Evolutionary conservation across 2,113 vertebrate species (phyloP).

Genomic region (Elgaria multicarinata): DNA sequence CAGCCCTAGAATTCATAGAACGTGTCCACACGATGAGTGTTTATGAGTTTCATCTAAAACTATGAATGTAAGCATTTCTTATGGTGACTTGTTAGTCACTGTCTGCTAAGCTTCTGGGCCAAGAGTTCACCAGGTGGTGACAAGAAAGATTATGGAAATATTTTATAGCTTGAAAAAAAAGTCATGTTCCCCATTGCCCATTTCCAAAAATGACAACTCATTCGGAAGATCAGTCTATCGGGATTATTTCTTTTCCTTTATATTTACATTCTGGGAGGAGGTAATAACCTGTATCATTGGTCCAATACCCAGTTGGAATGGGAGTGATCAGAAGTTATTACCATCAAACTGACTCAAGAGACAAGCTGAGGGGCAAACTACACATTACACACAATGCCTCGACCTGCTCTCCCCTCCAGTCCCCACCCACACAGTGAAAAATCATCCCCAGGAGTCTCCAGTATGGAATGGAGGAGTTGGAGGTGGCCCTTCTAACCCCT

Average conservation of each 20-base stretch:
- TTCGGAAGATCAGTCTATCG: neutral
- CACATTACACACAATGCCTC: neutral
- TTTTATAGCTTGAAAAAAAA: neutral
- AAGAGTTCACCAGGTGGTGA: neutral
- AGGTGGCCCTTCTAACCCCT: too few relatives aligned
- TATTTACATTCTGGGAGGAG: neutral
- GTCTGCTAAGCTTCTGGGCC: neutral
- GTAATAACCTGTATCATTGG: neutral
- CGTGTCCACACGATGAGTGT: neutral
- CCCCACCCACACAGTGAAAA: neutral
- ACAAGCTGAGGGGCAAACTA: constrained; percentile 2
- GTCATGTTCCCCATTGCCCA: neutral
- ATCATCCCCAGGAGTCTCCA: neutral
- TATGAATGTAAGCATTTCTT: neutral
- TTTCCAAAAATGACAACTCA: neutral
- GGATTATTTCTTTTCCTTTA: neutral
- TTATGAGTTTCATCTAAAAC: constrained; percentile 19
- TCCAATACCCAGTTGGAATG: neutral
- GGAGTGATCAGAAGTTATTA: neutral
- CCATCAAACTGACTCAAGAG: neutral
- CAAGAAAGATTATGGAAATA: neutral
- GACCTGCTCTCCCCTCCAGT: neutral
- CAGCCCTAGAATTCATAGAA: neutral
- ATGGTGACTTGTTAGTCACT: neutral
- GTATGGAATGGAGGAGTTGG: neutral